phyloP scores from a whole-genome alignment of 2,888 invertebrate genomes.

The Parnassius orleans region DNA sequence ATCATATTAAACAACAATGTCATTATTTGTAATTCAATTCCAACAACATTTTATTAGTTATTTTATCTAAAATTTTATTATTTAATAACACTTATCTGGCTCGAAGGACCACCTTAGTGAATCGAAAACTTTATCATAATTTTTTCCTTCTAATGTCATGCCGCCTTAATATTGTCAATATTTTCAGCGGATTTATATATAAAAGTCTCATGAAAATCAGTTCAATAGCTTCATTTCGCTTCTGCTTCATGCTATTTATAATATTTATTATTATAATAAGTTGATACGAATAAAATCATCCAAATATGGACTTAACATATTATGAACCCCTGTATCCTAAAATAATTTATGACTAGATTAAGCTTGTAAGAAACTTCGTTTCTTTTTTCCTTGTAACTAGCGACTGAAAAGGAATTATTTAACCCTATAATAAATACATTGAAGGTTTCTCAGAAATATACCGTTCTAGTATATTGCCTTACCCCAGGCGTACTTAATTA shows the following conservation, averaged over 20 bases:
- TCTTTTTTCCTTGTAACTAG: slow-evolving; percentile 25
- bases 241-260: background rate
- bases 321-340: slow-evolving; percentile 41
- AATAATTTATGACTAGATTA: slow-evolving; percentile 35
- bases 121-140: background rate
- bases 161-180: slow-evolving; percentile 8
- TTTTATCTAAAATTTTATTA: slow-evolving; percentile 25
- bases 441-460: too few relatives aligned
- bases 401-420: slow-evolving; percentile 22
- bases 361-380: slow-evolving; percentile 30
- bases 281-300: slow-evolving; percentile 17
- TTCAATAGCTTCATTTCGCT: slow-evolving; percentile 21
- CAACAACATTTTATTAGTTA: slow-evolving; percentile 46
- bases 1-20: slow-evolving; percentile 14
- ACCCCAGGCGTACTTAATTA: too few relatives aligned
- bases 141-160: slow-evolving; percentile 1
- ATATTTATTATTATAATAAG: slow-evolving; percentile 1
- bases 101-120: slow-evolving; percentile 28
- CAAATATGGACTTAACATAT: slow-evolving; percentile 30
- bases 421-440: slow-evolving; percentile 7
- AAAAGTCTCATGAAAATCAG: slow-evolving; percentile 19
- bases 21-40: slow-evolving; percentile 41
- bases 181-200: slow-evolving; percentile 15
- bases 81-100: slow-evolving; percentile 22
- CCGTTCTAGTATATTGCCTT: too few relatives aligned